Evolutionary conservation across 2,888 invertebrate genomes (phyloP).

Genomic region (Osmoderma eremita): DNA sequence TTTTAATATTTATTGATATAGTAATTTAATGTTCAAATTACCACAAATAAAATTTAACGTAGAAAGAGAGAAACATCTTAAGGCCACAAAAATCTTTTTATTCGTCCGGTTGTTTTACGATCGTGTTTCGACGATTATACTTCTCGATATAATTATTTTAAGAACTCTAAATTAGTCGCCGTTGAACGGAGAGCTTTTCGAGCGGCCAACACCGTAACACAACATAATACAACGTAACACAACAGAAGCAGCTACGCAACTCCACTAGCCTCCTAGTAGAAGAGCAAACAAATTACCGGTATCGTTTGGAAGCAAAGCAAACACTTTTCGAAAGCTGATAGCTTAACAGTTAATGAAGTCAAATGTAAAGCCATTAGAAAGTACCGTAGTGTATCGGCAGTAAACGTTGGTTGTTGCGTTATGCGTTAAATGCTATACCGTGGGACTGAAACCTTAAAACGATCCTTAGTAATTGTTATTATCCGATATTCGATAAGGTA

Average conservation of each 20-base stretch:
- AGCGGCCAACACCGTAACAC: background rate
- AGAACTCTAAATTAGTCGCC: conserved; percentile 19
- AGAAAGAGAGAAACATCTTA: too few species aligned
- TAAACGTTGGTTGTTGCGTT: background rate
- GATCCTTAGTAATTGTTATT: too few species aligned
- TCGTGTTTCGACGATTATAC: conserved; percentile 16
- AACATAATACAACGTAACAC: too few species aligned
- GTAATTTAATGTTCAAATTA: too few species aligned
- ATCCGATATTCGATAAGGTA: too few species aligned
- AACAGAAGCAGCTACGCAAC: too few species aligned
- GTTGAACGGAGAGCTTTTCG: background rate
- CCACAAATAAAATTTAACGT: too few species aligned
- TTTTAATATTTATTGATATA: too few species aligned
- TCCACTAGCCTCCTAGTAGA: background rate
- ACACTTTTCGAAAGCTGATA: conserved; percentile 27
- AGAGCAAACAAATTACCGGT: conserved; percentile 26
- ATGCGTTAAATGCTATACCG: conserved; percentile 9
- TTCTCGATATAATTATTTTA: conserved; percentile 1
- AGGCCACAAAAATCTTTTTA: background rate
- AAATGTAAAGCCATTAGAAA: conserved; percentile 30
- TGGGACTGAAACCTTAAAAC: background rate
- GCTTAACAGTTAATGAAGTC: conserved; percentile 28
- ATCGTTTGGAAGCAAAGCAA: conserved; percentile 25
- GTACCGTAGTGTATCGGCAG: conserved; percentile 3
- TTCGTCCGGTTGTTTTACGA: background rate